Evolutionary conservation across 2,797 vertebrate species (phyloP).

Genomic region (Halcyon chelicuti): DNA sequence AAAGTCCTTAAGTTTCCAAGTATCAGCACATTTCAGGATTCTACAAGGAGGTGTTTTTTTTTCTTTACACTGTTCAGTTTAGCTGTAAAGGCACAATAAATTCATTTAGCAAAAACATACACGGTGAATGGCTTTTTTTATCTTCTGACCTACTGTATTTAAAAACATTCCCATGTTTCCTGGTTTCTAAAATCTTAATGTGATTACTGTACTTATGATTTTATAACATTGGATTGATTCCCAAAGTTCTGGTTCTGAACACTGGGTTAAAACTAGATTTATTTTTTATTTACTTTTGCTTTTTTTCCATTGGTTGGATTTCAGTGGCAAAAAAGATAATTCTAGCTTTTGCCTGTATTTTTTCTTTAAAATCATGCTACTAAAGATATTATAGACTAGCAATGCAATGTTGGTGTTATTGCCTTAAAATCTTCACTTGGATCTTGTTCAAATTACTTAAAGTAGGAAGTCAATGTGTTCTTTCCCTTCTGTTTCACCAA

Average conservation of each 20-base stretch:
- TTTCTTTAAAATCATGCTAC: not conserved
- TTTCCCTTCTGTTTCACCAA: not conserved
- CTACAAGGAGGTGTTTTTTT: not conserved
- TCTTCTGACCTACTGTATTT: not conserved
- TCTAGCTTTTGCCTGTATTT: not conserved
- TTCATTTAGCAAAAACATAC: not conserved
- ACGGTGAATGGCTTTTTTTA: not conserved
- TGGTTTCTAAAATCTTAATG: not conserved
- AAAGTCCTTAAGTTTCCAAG: not conserved
- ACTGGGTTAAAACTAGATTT: not conserved
- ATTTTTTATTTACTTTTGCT: not conserved
- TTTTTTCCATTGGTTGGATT: not conserved
- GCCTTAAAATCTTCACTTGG: not conserved
- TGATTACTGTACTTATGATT: not conserved
- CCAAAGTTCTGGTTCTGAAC: not conserved
- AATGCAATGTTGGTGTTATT: not conserved
- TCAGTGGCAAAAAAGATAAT: not conserved
- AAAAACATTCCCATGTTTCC: fast-evolving
- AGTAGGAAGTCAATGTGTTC: not conserved
- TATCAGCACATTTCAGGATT: not conserved
- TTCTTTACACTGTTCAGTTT: not conserved
- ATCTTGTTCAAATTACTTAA: not conserved
- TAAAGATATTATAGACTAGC: not conserved
- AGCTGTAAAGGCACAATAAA: not conserved
- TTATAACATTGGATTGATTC: not conserved